Evolutionary conservation across 1,140 invertebrate genomes (phyloP).

Genomic region (Drosophila lini): DNA sequence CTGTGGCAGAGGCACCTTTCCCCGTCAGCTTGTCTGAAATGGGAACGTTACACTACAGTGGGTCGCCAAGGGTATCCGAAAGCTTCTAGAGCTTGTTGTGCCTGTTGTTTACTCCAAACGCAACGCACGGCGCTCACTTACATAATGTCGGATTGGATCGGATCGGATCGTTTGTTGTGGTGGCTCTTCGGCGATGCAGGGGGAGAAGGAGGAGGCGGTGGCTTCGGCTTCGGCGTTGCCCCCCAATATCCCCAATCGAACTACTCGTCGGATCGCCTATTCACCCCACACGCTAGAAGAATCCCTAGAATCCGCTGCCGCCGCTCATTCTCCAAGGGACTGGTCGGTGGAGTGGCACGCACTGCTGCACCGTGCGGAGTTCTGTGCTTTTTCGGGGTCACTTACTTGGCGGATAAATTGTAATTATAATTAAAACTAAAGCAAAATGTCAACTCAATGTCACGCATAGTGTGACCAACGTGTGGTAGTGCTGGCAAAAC

Average conservation of each 20-base stretch:
- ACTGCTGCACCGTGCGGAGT: conserved; percentile 7
- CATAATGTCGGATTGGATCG: conserved; percentile 29
- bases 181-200: conserved; percentile 2
- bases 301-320: conserved; percentile 24
- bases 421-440: conserved; percentile 45
- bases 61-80: not conserved
- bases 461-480: conserved; percentile 36
- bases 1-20: not conserved
- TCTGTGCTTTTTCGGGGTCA: conserved; percentile 9
- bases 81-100: conserved; percentile 7
- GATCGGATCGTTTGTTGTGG: conserved; percentile 41
- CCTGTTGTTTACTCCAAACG: conserved; percentile 30
- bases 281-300: conserved; percentile 19
- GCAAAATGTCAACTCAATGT: conserved; percentile 56
- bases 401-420: conserved; percentile 42
- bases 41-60: not conserved
- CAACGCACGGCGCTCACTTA: conserved; percentile 25
- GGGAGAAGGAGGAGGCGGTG: conserved; percentile 7
- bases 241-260: conserved; percentile 4
- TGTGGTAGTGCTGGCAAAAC: too few species aligned
- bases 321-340: conserved; percentile 25
- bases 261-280: conserved; percentile 16
- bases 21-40: conserved; percentile 9
- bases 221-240: conserved; percentile 6
- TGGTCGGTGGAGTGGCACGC: conserved; percentile 6